Evolutionary conservation across 2,888 invertebrate genomes (phyloP).

Genomic region (Nemoura dubitans): DNA sequence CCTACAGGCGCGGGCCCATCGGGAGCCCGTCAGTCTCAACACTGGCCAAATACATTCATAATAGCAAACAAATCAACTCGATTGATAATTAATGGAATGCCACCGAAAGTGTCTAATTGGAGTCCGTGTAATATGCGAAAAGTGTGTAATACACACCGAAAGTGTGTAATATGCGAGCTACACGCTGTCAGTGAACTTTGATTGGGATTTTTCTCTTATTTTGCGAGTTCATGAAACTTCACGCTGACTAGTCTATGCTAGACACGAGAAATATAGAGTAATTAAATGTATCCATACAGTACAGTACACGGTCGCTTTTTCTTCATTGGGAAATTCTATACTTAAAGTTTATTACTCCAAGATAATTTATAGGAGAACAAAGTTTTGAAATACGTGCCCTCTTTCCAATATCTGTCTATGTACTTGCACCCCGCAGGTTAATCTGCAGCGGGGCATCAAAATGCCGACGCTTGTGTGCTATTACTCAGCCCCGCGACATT

Average conservation of each 20-base stretch:
- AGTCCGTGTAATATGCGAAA: background rate
- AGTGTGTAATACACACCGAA: too few species aligned
- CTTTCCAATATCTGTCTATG: background rate
- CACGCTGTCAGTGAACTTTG: background rate
- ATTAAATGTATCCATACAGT: background rate
- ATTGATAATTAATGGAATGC: background rate
- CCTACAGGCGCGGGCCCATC: too few species aligned
- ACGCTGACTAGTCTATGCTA: background rate
- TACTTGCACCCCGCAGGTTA: background rate
- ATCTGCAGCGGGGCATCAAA: background rate
- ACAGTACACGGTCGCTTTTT: background rate
- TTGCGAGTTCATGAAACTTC: background rate
- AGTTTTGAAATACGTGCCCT: constrained; percentile 7
- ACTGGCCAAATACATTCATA: background rate
- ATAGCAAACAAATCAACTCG: background rate
- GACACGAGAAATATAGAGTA: background rate
- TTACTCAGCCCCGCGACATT: background rate
- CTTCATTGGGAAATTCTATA: background rate
- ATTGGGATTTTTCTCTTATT: background rate
- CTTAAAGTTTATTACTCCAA: background rate
- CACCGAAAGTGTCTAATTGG: background rate
- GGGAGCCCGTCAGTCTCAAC: background rate
- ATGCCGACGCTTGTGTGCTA: background rate
- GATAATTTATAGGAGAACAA: background rate
- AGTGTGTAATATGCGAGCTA: background rate